A percentile compares a stretch with the other conserved stretches of the same genome.
These are phyloP conservation scores for Pachycephus smyrnensis DNA, from an alignment of 2,888 invertebrate species.

Conservation along the genomic window DNA sequence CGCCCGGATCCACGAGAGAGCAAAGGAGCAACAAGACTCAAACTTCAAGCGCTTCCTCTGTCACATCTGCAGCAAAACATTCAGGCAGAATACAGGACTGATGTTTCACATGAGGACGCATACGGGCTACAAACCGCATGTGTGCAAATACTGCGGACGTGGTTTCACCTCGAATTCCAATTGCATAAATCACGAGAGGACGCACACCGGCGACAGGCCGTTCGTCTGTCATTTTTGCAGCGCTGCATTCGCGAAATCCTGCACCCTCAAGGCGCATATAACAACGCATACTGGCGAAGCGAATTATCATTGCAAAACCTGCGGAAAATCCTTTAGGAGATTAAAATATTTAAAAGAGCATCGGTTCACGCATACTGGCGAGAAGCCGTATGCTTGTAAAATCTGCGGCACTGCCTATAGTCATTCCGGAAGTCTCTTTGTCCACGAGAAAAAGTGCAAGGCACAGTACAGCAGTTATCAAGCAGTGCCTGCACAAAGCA, in stretches of 20 bases:
- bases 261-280: slow-evolving; percentile 59
- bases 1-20: slow-evolving; percentile 45
- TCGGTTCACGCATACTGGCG: slow-evolving; percentile 58
- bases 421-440: slow-evolving; percentile 60
- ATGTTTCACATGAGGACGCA: slow-evolving; percentile 62
- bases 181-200: slow-evolving; percentile 60
- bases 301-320: slow-evolving; percentile 61
- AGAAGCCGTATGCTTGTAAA: slow-evolving; percentile 60
- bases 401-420: slow-evolving; percentile 60
- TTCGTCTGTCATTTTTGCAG: slow-evolving; percentile 61
- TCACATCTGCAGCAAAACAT: slow-evolving; percentile 60
- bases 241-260: slow-evolving; percentile 60
- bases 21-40: slow-evolving; percentile 49
- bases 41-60: slow-evolving; percentile 59
- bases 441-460: slow-evolving; percentile 56
- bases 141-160: slow-evolving; percentile 58
- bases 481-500: slow-evolving; percentile 25
- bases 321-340: slow-evolving; percentile 58
- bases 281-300: slow-evolving; percentile 62
- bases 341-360: slow-evolving; percentile 60
- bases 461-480: slow-evolving; percentile 32
- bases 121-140: slow-evolving; percentile 59
- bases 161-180: slow-evolving; percentile 61
- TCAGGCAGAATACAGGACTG: slow-evolving; percentile 57
- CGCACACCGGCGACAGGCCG: slow-evolving; percentile 59